These are phyloP conservation scores for Lithophane semibrunnea DNA, from an alignment of 2,888 invertebrate genomes.

Conservation along the genomic window DNA sequence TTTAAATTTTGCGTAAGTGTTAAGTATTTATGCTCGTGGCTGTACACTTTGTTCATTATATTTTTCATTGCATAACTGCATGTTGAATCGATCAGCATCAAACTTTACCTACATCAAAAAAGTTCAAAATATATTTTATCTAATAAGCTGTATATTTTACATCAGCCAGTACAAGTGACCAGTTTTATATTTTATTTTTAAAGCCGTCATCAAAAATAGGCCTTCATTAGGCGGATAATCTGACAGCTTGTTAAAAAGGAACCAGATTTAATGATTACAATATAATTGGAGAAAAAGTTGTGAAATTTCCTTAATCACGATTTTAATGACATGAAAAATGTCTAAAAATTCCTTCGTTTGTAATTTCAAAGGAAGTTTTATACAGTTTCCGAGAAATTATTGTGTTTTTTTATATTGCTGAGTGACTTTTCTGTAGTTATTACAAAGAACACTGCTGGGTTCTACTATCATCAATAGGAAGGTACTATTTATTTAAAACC, in stretches of 20 bases:
- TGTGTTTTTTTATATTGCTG: not conserved
- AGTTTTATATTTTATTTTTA: constrained; percentile 16
- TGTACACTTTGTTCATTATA: not conserved
- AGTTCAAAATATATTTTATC: not conserved
- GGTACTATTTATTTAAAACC: not conserved
- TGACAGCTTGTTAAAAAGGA: constrained; percentile 40
- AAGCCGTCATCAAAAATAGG: constrained; percentile 26
- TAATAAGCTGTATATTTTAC: not conserved
- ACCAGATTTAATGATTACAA: constrained; percentile 42
- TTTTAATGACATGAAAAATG: constrained; percentile 20
- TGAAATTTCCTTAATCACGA: constrained; percentile 1
- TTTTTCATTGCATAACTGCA: too few species aligned
- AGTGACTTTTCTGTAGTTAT: not conserved
- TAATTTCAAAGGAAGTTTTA: not conserved
- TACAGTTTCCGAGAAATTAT: not conserved
- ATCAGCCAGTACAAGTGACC: not conserved
- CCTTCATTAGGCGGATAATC: constrained; percentile 46
- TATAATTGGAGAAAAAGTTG: constrained; percentile 47
- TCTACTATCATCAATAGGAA: too few species aligned
- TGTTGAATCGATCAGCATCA: not conserved
- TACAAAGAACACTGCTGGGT: not conserved
- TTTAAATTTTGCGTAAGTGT: not conserved
- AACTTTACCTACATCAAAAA: not conserved
- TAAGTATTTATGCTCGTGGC: not conserved
- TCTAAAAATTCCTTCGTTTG: not conserved